These are phyloP conservation scores for Cynopterus sphinx DNA, from an alignment of 2,797 vertebrate genomes.

Conservation along the genomic window DNA sequence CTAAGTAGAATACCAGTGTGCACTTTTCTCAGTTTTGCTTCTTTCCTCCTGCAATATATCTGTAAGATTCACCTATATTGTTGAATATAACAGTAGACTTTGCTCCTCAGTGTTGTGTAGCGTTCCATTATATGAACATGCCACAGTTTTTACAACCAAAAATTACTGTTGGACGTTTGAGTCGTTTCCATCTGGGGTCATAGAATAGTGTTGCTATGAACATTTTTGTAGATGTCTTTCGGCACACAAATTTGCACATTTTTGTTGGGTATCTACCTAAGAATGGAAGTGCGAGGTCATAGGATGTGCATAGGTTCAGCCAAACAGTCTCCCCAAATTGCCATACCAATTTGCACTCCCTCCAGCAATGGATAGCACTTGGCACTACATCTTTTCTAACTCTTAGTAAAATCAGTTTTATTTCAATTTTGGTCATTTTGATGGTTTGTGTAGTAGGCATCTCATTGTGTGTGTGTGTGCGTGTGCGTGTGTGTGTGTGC, in stretches of 20 bases:
- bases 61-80: rapidly evolving
- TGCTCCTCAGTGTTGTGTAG: neutral
- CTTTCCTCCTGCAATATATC: neutral
- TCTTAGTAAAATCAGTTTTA: neutral
- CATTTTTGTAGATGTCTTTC: neutral
- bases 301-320: neutral
- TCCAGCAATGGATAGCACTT: rapidly evolving
- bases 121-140: neutral
- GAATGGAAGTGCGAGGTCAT: neutral
- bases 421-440: neutral
- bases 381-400: neutral
- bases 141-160: neutral
- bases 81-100: no score
- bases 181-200: neutral
- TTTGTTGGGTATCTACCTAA: neutral
- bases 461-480: no score
- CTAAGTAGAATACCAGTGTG: neutral
- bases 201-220: neutral
- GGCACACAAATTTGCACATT: rapidly evolving
- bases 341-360: neutral
- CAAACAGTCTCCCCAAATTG: neutral
- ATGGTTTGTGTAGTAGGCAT: neutral
- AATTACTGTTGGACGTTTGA: neutral
- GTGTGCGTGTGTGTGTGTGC: no score
- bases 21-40: neutral